Conservation (phyloP, 2,797 vertebrate species). For the Synaphobranchus kaupii region DNA sequence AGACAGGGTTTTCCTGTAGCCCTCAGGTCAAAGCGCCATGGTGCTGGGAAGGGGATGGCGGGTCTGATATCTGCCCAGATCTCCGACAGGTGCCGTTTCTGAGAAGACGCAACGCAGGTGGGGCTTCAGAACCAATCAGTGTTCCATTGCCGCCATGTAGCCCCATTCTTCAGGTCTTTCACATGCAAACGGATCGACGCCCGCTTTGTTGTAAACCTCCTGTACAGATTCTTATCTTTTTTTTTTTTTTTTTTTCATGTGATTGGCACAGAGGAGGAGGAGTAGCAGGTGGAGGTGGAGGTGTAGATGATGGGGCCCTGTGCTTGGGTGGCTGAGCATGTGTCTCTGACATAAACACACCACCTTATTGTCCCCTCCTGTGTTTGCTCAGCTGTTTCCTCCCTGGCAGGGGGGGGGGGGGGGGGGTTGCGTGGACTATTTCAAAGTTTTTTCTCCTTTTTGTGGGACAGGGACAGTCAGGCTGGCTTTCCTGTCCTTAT, state of each 20-base stretch:
- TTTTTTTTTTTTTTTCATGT: constrained; percentile 28
- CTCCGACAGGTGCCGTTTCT: constrained; percentile 10
- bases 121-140: background rate
- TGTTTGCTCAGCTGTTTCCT: constrained; percentile 53
- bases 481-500: background rate
- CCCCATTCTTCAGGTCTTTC: constrained; percentile 34
- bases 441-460: constrained; percentile 22
- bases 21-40: constrained; percentile 14
- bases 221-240: constrained; percentile 38
- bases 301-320: background rate
- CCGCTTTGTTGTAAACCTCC: constrained; percentile 22
- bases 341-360: constrained; percentile 45
- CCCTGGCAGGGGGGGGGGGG: background rate
- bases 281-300: background rate
- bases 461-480: constrained; percentile 11
- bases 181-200: constrained; percentile 34
- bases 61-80: constrained; percentile 21
- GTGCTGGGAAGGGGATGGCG: constrained; percentile 21
- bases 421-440: constrained; percentile 20
- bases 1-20: constrained; percentile 41
- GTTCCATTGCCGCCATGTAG: background rate
- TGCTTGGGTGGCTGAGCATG: constrained; percentile 16
- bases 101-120: constrained; percentile 16
- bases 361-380: constrained; percentile 44
- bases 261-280: background rate